Evolutionary conservation across 1,140 invertebrate genomes (phyloP), one percentile per base, ranked within the genome.

Genomic region (Globodera rostochiensis): DNA sequence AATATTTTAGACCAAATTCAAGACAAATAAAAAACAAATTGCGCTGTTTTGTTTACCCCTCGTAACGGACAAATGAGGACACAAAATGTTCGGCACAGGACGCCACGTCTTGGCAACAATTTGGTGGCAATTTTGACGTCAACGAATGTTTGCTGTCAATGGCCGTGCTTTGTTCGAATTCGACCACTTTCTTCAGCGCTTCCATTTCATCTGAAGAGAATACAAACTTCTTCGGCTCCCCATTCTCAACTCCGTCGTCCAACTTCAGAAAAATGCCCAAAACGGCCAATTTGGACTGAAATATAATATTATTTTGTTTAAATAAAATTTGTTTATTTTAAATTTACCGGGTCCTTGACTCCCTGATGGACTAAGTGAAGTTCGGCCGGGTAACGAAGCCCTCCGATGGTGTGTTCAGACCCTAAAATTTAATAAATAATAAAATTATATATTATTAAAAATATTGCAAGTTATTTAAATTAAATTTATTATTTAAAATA

Each of bases 381-480:
- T 74, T 88, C 87, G 15, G 84, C 88, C 6, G 88, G 86, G 74
- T 88, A 89, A 15, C 77, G 79, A 6, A 88, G 85, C 1, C 87
- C 88, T 19, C 86, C 85, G 9, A 88, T 73, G 21, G 86, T 84
- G 80, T 88, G 87, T 69, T 88, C 87, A 21, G 87, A 88, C 21
- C 84, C 84, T 86, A 19, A 9, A 82, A 49, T 73, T 74, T 6
- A 82, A 6, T 19, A 50, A 13, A 36, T 36, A 36, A 36, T 36
- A 36, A 36, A 79, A 81, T 77, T 11, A 46, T 81, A 15, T 15
- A 25, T 76, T 6, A 46, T 75, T 66, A 21, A 19, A 19, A 46
- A 50, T n/a, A 76, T 49, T 25, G 36, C 13, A 76, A 13, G 11
- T 76, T 15, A 57, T 8, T 21, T 46, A 19, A 76, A 36, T 36